Percentiles rank a stretch among this genome's conserved stretches.
Evolutionary conservation across 64 coral and sea anemone species (phyloP).

Genomic region (Astreopora myriophthalma): DNA sequence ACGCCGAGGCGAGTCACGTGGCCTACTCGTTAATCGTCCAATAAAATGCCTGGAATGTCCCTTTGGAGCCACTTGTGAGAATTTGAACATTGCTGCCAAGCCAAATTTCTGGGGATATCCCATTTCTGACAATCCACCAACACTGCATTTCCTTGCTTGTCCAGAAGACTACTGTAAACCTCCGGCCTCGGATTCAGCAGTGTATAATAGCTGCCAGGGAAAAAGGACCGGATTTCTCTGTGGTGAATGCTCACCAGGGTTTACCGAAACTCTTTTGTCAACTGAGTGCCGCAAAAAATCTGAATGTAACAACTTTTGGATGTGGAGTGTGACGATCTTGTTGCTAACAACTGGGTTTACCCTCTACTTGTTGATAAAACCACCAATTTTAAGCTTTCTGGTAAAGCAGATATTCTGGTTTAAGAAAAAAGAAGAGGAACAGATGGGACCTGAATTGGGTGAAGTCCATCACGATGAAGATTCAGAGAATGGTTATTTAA

Average conservation of each 20-base stretch:
- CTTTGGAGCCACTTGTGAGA: constrained; percentile 46
- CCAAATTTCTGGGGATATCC: constrained; percentile 61
- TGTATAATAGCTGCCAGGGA: constrained; percentile 59
- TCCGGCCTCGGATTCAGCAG: not conserved
- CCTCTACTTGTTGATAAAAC: constrained; percentile 62
- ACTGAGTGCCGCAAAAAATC: constrained; percentile 51
- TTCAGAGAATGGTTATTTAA: not conserved
- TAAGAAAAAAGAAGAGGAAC: not conserved
- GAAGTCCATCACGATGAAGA: not conserved
- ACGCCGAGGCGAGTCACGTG: not conserved
- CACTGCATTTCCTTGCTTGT: constrained; percentile 51
- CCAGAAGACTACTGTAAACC: constrained; percentile 56
- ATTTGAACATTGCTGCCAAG: constrained; percentile 20
- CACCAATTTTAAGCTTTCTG: constrained; percentile 22
- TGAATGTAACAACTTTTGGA: constrained; percentile 61
- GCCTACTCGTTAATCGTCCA: not conserved
- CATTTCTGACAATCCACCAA: not conserved
- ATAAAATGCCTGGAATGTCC: constrained; percentile 49
- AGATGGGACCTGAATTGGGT: not conserved
- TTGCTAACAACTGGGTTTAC: not conserved
- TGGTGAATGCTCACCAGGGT: constrained; percentile 54
- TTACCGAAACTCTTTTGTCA: constrained; percentile 71
- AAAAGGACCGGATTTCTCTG: constrained; percentile 64
- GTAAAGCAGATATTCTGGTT: constrained; percentile 53
- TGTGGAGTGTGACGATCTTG: constrained; percentile 56